These are phyloP conservation scores for Fulmarus glacialis DNA, from an alignment of 2,113 vertebrate genomes.

Conservation along the genomic window DNA sequence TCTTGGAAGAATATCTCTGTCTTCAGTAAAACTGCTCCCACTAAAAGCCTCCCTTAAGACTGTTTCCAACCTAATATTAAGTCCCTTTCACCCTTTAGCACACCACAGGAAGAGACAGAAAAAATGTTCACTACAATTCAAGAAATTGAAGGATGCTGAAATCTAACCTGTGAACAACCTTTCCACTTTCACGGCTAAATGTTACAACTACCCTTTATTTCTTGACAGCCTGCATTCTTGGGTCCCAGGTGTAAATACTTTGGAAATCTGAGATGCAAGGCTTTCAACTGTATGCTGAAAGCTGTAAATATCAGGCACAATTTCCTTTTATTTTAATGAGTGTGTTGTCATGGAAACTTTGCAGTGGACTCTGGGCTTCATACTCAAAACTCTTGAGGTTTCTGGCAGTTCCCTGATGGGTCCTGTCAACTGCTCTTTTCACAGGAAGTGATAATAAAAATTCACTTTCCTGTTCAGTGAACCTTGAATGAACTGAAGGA, in stretches of 20 bases:
- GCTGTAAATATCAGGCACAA: slow-evolving; percentile 47
- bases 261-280: slow-evolving; percentile 7
- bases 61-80: neutral
- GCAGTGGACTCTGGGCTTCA: slow-evolving; percentile 26
- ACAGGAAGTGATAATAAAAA: slow-evolving; percentile 70
- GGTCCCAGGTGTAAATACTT: slow-evolving; percentile 48
- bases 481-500: slow-evolving; percentile 61
- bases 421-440: slow-evolving; percentile 66
- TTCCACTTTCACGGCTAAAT: slow-evolving; percentile 20
- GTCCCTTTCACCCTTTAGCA: neutral
- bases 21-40: neutral
- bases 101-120: neutral
- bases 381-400: slow-evolving; percentile 57
- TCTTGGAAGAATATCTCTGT: neutral
- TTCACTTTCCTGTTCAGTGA: slow-evolving; percentile 63
- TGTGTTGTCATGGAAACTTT: slow-evolving; percentile 66
- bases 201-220: slow-evolving; percentile 38
- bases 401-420: slow-evolving; percentile 62
- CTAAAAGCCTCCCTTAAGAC: neutral
- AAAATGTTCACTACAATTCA: neutral
- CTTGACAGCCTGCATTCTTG: slow-evolving; percentile 19
- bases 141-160: neutral
- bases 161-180: slow-evolving; percentile 56
- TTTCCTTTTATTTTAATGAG: slow-evolving; percentile 66
- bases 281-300: slow-evolving; percentile 36